A percentile compares a stretch with the other conserved stretches of the same genome.
These are phyloP conservation scores for Python bivittatus DNA, from an alignment of 2,113 vertebrate genomes.

Conservation along the genomic window DNA sequence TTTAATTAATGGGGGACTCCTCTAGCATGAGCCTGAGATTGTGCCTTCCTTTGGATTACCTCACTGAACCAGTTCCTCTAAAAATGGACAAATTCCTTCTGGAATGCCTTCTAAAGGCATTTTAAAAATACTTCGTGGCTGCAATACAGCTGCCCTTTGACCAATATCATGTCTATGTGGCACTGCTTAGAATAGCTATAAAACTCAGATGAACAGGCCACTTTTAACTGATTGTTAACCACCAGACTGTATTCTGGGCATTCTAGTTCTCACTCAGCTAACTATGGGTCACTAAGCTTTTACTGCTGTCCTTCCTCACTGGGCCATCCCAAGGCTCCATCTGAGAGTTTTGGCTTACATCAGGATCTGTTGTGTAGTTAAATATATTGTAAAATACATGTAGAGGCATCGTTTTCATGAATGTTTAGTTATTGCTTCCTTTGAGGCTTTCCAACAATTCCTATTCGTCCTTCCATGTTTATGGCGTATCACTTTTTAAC, in stretches of 20 bases:
- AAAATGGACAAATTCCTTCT: not conserved
- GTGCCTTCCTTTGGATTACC: not conserved
- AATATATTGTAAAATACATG: not conserved
- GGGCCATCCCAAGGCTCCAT: not conserved
- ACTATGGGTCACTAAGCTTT: not conserved
- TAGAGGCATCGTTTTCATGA: accelerated
- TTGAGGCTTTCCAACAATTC: accelerated
- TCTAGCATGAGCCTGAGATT: not conserved
- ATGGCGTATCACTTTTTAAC: not conserved
- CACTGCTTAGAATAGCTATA: not conserved
- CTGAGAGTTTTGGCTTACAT: not conserved
- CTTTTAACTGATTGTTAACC: not conserved
- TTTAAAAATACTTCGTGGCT: not conserved
- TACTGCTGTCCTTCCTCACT: not conserved
- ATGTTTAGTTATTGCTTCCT: not conserved
- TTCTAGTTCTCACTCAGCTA: not conserved
- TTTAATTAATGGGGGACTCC: not conserved
- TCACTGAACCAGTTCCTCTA: not conserved
- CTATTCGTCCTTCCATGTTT: not conserved
- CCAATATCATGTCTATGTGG: not conserved
- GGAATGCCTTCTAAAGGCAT: not conserved
- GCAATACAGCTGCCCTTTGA: not conserved
- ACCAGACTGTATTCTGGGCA: not conserved
- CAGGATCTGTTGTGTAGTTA: not conserved
- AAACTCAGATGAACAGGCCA: not conserved